Percentiles rank a stretch among this genome's conserved stretches.
phyloP scores from a whole-genome alignment of 2,797 vertebrate genomes.

The Pangasius djambal region DNA sequence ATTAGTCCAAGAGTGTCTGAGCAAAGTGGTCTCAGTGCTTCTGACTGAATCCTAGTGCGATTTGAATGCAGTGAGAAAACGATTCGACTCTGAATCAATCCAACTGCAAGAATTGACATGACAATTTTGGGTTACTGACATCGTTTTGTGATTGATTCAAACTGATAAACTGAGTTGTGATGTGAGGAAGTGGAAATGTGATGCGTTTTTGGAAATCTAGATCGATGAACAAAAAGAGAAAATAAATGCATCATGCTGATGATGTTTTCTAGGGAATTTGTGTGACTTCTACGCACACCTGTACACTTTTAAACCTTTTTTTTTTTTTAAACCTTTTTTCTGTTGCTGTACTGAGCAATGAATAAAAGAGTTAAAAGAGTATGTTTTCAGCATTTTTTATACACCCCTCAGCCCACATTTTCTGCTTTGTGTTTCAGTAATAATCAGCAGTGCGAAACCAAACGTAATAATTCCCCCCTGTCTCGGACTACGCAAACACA shows the following conservation, averaged over 20 bases:
- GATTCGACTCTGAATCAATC: not conserved
- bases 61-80: not conserved
- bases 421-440: not conserved
- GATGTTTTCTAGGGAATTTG: not conserved
- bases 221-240: not conserved
- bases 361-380: not conserved
- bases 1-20: not conserved
- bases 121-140: not conserved
- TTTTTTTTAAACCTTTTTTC: not conserved
- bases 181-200: not conserved
- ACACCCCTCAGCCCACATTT: not conserved
- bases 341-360: not conserved
- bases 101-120: not conserved
- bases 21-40: not conserved
- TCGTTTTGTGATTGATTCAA: not conserved
- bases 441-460: not conserved
- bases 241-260: not conserved
- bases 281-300: not conserved
- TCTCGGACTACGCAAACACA: not conserved
- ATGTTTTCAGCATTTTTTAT: not conserved
- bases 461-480: not conserved
- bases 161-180: not conserved
- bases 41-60: not conserved
- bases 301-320: not conserved
- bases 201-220: not conserved